A percentile compares a stretch with the other conserved stretches of the same genome.
Evolutionary conservation across 23 tunicate genomes (phyloP).

Genomic region (Clavelina lepadiformis): DNA sequence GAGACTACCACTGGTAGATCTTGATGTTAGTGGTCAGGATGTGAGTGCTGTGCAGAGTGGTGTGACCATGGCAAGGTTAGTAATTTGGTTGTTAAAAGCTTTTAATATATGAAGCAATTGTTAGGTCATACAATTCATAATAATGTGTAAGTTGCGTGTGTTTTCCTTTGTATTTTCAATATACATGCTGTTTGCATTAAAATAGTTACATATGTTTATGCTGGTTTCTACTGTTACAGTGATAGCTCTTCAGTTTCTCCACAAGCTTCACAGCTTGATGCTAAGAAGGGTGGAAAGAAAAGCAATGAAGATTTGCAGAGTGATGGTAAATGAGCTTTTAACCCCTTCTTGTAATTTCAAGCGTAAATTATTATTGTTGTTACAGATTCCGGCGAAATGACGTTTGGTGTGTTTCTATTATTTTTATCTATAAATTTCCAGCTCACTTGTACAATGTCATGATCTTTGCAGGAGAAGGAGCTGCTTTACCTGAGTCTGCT

Average conservation of each 20-base stretch:
- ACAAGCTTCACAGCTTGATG: conserved; percentile 41
- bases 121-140: too few species aligned
- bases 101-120: too few species aligned
- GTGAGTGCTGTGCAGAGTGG: conserved; percentile 34
- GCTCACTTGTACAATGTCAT: too few species aligned
- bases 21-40: conserved; percentile 40
- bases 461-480: neutral
- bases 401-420: too few species aligned
- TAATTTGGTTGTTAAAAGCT: too few species aligned
- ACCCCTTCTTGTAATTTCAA: too few species aligned
- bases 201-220: neutral
- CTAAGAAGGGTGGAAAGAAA: conserved; percentile 27
- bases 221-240: neutral
- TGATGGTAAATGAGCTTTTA: conserved; percentile 26
- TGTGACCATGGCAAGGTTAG: conserved; percentile 53
- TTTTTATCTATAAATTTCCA: too few species aligned
- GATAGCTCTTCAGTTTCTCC: conserved; percentile 24
- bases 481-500: neutral
- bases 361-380: too few species aligned
- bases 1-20: conserved; percentile 68
- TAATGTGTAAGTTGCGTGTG: too few species aligned
- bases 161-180: too few species aligned
- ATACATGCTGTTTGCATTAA: neutral
- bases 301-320: conserved; percentile 34
- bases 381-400: too few species aligned